Conservation (phyloP, 2,888 invertebrate genomes). For the Dyspetes luteomarginatus region DNA sequence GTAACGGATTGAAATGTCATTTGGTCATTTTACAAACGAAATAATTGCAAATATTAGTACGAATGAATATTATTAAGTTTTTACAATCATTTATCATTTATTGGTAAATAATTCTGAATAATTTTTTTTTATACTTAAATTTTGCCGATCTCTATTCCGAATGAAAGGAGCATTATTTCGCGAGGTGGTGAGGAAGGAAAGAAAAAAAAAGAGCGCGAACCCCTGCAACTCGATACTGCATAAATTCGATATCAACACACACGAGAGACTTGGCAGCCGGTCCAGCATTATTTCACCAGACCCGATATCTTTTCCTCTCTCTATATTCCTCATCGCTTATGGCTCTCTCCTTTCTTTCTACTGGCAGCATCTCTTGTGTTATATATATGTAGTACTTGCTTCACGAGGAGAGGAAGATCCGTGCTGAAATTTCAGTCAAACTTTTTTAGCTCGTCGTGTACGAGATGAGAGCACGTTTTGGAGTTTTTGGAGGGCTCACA, state of each 20-base stretch:
- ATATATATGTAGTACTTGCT: conserved; percentile 59
- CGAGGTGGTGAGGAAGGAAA: neutral
- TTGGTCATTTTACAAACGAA: no score
- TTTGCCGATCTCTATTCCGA: conserved; percentile 25
- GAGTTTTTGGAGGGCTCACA: conserved; percentile 13
- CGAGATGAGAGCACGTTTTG: conserved; percentile 32
- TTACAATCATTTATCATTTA: neutral
- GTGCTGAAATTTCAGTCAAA: conserved; percentile 77
- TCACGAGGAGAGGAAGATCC: conserved; percentile 67
- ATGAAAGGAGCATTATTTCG: conserved; percentile 70
- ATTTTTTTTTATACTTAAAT: neutral
- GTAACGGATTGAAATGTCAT: neutral
- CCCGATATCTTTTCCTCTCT: conserved; percentile 28
- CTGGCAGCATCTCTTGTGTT: conserved; percentile 60
- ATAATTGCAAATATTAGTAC: no score
- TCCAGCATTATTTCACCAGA: conserved; percentile 71
- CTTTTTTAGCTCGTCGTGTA: conserved; percentile 42
- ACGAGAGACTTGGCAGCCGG: conserved; percentile 60
- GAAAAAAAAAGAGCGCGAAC: conserved; percentile 44
- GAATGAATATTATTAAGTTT: neutral
- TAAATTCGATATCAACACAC: conserved; percentile 81
- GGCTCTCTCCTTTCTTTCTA: conserved; percentile 48
- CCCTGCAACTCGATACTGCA: conserved; percentile 79
- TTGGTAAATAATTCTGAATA: neutral
- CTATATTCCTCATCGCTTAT: conserved; percentile 52